Evolutionary conservation across 2,888 invertebrate species (phyloP), one percentile per base, ranked within the genome.

Genomic region (Gonocerus acuteangulatus): DNA sequence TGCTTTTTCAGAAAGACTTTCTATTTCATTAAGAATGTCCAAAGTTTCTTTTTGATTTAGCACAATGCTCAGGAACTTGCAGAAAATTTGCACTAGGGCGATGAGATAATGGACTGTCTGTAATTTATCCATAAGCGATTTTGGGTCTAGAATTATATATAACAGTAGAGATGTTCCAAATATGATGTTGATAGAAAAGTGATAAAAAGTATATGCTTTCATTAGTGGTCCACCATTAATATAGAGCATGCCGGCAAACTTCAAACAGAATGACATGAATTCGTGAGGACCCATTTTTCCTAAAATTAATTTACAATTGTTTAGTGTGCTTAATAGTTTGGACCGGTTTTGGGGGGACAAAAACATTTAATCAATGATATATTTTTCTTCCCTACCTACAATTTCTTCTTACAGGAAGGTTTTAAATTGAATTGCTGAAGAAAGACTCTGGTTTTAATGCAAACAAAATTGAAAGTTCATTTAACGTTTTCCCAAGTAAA

Each of bases 51-150:
- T 42, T 9, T 54, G 54, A 54, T 54, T 54, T 15, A 42, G 21
- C 9, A 36, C 15, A 19, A 54, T 54, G 36, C 54, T 54, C 1
- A 54, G 23, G 22, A 54, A 54, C 22, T 54, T 54, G 39, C 19
- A 54, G 39, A 54, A 54, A 21, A 54, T 54, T 9, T 54, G 54
- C 15, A 34, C 22, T 0, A 54, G 54, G 15, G 54, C 54, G 36
- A 54, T 42, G n/a, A 54, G 39, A 39, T 36, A 54, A 23, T 54
- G 54, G 0, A 54, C 22, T 2, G 54, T 54, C 22, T 54, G 54
- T 15, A 54, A 16, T 39, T 54, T 54, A 7, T 21, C 42, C 21
- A 54, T 54, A 2, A 54, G 1, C 21, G 54, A 42, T 16, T 54
- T 54, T 2, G 54, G 54, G 22, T 54, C 54, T 1, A 15, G 36